Conservation (phyloP, 2,888 invertebrate species). For the Microchrysa polita region DNA sequence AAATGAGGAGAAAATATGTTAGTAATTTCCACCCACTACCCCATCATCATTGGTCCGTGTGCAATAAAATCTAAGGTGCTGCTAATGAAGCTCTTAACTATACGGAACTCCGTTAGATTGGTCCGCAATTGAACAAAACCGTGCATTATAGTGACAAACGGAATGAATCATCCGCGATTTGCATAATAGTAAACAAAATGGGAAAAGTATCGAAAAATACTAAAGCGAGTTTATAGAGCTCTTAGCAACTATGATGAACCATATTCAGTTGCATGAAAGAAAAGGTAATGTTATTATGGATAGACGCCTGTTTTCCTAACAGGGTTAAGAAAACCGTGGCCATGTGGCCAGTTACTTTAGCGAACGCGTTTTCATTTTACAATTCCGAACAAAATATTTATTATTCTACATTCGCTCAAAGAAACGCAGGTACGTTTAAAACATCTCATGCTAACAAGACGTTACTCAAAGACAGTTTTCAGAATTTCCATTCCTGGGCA, state of each 20-base stretch:
- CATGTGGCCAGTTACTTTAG: constrained; percentile 50
- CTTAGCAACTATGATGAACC: neutral
- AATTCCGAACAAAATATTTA: constrained; percentile 51
- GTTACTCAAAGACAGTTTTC: too few species aligned
- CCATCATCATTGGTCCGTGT: constrained; percentile 28
- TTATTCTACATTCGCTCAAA: too few species aligned
- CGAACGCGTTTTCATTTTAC: constrained; percentile 50
- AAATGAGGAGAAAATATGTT: neutral
- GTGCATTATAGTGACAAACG: constrained; percentile 28
- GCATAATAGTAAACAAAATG: neutral
- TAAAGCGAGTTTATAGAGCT: constrained; percentile 24
- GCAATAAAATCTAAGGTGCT: constrained; percentile 44
- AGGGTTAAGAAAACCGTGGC: constrained; percentile 49
- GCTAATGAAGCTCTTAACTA: constrained; percentile 25
- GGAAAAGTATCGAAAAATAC: constrained; percentile 10
- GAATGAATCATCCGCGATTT: constrained; percentile 41
- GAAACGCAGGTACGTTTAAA: too few species aligned
- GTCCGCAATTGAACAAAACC: constrained; percentile 8
- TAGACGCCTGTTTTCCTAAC: neutral
- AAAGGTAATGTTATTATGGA: neutral
- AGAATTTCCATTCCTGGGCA: too few species aligned
- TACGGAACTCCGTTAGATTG: constrained; percentile 17
- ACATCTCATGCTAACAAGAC: too few species aligned
- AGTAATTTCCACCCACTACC: neutral
- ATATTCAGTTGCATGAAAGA: too few species aligned